phyloP scores from a whole-genome alignment of 2,113 vertebrate genomes.

The Merops nubicus region DNA sequence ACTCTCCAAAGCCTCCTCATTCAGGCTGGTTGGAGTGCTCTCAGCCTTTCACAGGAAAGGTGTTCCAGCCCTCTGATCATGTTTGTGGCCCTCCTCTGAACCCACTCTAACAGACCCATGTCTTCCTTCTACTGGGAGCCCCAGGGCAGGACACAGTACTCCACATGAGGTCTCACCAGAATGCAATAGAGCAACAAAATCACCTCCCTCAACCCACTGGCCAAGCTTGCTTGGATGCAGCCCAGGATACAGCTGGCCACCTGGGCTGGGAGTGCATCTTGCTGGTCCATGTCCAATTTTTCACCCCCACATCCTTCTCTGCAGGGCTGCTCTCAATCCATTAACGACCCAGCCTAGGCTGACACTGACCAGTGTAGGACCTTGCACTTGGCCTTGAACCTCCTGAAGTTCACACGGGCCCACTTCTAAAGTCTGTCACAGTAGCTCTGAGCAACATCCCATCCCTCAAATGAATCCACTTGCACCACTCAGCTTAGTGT shows the following conservation, averaged over 20 bases:
- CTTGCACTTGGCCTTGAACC: background rate
- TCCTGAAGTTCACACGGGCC: background rate
- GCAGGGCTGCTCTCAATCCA: background rate
- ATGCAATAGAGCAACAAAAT: background rate
- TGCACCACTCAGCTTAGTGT: background rate
- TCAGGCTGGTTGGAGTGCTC: background rate
- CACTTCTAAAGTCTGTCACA: background rate
- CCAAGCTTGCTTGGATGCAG: background rate
- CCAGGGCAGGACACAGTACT: background rate
- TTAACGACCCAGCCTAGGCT: background rate
- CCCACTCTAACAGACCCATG: background rate
- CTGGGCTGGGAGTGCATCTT: background rate
- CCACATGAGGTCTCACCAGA: background rate
- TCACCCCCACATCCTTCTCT: background rate
- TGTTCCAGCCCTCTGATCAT: background rate
- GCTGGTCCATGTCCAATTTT: background rate
- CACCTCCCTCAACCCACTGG: background rate
- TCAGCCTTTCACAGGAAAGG: background rate
- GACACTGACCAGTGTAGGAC: background rate
- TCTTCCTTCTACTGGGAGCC: no score
- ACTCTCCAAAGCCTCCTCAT: background rate
- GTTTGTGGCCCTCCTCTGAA: background rate
- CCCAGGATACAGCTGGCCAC: accelerated
- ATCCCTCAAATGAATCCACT: background rate
- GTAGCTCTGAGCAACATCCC: background rate